Base-by-base conservation (phyloP, 2,888 invertebrate genomes). In the Cheilosia urbana region DNA sequence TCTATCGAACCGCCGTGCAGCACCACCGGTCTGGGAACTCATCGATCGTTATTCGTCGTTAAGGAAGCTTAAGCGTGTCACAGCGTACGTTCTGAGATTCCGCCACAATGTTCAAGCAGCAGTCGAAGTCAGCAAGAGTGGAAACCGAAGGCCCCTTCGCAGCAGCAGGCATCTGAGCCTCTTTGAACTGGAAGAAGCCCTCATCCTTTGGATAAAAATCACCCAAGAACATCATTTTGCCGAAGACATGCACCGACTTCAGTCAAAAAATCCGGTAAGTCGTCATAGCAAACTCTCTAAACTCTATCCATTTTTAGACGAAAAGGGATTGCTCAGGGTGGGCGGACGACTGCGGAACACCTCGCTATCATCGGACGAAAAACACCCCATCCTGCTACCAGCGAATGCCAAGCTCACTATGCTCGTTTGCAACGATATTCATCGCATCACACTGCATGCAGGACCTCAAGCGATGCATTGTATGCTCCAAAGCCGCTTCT, bases 401-500 rank as follows among this genome's bases (percentile, higher is more conserved):
- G 27, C 45, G 40, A 0, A 11, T 2, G 21, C 66, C 11, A 72
- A 21, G 42, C 45, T 66, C 17, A 71, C 49, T 0, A 47, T 11
- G 0, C 24, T 69, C 2, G 66, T 73, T 13, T 73, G 66, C 11
- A 27, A 73, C 11, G 65, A 80, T 5, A 68, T 40, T 9, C 63
- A 75, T 19, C 34, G 11, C 9, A 63, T 37, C 13, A 55, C 71
- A 3, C 40, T 66, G 2, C 60, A 76, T 15, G 47, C 66, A 13
- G 81, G 85, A 0, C 62, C 85, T 1, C 66, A 66, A 60, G n/a
- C 57, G 13, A 87, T 81, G 77, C 68, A 66, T 2, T 55, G 13
- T 3, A 66, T 34, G 37, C 34, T 73, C 3, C 73, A 73, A 55
- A 34, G 58, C 17, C 53, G 77, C 1, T 72, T 66, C 40, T 78